Percentiles rank a stretch among this genome's conserved stretches.
Evolutionary conservation across 2,113 vertebrate genomes (phyloP).

Genomic region (Naja naja): DNA sequence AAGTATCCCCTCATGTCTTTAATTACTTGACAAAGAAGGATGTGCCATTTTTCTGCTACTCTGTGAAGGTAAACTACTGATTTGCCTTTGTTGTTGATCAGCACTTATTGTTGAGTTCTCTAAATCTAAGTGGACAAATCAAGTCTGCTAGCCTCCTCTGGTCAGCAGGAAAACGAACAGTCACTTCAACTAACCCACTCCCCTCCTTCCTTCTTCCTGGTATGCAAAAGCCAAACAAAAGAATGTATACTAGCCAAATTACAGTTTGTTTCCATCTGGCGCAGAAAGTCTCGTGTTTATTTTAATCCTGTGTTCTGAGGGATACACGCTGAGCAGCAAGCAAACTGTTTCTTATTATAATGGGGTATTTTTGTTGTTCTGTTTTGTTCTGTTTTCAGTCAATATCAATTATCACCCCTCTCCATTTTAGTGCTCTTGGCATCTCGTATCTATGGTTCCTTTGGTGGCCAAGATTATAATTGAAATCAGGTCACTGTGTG

Average conservation of each 20-base stretch:
- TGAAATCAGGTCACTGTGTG: constrained; percentile 33
- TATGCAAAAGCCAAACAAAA: constrained; percentile 41
- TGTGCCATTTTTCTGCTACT: constrained; percentile 28
- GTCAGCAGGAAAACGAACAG: constrained; percentile 8
- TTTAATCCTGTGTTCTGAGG: constrained; percentile 40
- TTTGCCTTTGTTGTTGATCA: constrained; percentile 58
- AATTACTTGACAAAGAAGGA: constrained; percentile 26
- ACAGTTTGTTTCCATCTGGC: constrained; percentile 21
- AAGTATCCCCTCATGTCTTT: constrained; percentile 31
- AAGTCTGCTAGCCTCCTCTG: constrained; percentile 45
- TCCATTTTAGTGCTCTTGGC: constrained; percentile 30
- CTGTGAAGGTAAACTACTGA: constrained; percentile 36
- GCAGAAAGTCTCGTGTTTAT: constrained; percentile 39
- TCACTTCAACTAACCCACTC: background rate
- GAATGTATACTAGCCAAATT: constrained; percentile 45
- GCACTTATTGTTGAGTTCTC: constrained; percentile 59
- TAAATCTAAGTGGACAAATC: constrained; percentile 43
- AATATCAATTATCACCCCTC: background rate
- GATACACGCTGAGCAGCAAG: constrained; percentile 41
- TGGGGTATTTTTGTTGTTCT: background rate
- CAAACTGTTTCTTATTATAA: constrained; percentile 42
- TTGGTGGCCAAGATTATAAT: constrained; percentile 15
- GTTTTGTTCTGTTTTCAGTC: constrained; percentile 28
- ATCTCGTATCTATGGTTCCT: constrained; percentile 24
- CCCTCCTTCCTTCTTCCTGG: background rate